Conservation (phyloP, 1,140 invertebrate genomes). For the Meteorus sp. region DNA sequence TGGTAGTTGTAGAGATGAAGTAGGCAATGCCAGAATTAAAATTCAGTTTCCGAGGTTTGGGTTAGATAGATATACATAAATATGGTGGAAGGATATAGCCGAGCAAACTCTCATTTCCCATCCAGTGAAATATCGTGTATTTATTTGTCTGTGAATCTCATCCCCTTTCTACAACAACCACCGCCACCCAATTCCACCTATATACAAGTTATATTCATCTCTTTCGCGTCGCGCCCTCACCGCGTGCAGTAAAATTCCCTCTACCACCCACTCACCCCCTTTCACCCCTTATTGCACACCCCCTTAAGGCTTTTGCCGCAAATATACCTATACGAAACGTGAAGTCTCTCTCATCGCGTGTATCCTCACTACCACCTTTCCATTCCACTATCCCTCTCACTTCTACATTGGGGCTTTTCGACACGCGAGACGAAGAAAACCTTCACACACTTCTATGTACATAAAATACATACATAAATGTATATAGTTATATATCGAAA, state of each 20-base stretch:
- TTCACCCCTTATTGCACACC: neutral
- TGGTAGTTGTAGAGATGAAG: constrained; percentile 23
- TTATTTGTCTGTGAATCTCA: constrained; percentile 48
- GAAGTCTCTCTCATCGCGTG: neutral
- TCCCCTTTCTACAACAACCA: constrained; percentile 31
- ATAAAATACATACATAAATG: too few relatives aligned
- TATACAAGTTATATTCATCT: too few relatives aligned
- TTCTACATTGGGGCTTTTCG: too few relatives aligned
- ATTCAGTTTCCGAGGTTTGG: constrained; percentile 45
- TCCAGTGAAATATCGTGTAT: constrained; percentile 50
- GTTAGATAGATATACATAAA: constrained; percentile 5
- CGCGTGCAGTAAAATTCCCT: too few relatives aligned
- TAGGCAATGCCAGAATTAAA: constrained; percentile 43
- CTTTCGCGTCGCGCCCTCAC: too few relatives aligned
- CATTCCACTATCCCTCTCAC: too few relatives aligned
- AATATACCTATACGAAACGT: too few relatives aligned
- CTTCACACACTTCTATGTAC: neutral
- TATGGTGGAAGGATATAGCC: constrained; percentile 22
- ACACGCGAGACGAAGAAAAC: too few relatives aligned
- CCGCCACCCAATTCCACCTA: too few relatives aligned
- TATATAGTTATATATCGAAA: too few relatives aligned
- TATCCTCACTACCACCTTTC: neutral
- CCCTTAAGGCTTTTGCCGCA: too few relatives aligned
- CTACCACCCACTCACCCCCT: neutral
- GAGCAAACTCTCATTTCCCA: constrained; percentile 49